Conservation (phyloP, 2,797 vertebrate species). For the Novumbra hubbsi region DNA sequence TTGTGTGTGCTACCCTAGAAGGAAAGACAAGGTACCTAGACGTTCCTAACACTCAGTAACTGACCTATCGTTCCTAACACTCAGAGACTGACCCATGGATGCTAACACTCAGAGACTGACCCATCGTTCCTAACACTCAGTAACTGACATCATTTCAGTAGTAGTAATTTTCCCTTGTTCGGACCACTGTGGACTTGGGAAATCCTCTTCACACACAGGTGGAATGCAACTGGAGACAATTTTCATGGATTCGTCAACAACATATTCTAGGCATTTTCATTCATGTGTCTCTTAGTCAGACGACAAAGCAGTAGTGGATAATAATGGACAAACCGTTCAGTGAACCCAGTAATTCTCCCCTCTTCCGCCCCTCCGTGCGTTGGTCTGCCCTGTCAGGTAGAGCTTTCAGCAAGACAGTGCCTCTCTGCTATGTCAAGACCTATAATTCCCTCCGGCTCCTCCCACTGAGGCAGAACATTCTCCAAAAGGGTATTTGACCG, state of each 20-base stretch:
- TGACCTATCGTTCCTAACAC: no score
- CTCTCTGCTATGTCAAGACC: slow-evolving; percentile 25
- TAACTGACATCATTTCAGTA: no score
- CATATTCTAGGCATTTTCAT: not conserved
- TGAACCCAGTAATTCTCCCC: not conserved
- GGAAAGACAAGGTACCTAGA: no score
- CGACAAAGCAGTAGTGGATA: slow-evolving; percentile 1
- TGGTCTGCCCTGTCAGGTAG: slow-evolving; percentile 8
- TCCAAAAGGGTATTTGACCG: no score
- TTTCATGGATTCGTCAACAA: not conserved
- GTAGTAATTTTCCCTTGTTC: no score
- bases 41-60: no score
- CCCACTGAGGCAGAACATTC: slow-evolving; percentile 37
- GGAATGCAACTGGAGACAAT: not conserved
- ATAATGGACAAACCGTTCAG: slow-evolving; percentile 11
- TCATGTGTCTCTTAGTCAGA: not conserved
- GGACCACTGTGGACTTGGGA: not conserved
- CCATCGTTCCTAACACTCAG: no score
- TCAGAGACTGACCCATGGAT: no score
- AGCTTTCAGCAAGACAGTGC: slow-evolving; percentile 36
- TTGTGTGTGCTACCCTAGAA: not conserved
- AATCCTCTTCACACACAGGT: not conserved
- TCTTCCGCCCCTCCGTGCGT: slow-evolving; percentile 9
- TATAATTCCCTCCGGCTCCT: slow-evolving; percentile 61
- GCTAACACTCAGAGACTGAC: no score